phyloP scores from a whole-genome alignment of 2,113 vertebrate genomes.

The Potamarius usumacintae region DNA sequence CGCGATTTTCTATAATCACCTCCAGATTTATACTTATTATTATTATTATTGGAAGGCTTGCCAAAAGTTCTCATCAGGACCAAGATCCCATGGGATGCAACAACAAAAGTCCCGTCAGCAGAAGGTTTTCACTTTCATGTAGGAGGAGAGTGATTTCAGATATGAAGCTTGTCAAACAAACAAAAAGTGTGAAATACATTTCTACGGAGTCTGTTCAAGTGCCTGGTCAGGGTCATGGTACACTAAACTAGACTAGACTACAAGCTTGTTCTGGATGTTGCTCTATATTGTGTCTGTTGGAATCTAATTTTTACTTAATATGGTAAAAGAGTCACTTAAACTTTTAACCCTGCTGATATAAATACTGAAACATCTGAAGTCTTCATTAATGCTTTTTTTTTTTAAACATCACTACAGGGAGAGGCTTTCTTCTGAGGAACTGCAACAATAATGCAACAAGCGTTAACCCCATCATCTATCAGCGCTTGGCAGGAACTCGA shows the following conservation, averaged over 20 bases:
- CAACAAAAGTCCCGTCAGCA: neutral
- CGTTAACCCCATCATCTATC: slow-evolving; percentile 36
- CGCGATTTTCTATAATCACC: no score
- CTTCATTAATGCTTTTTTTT: neutral
- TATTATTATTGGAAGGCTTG: no score
- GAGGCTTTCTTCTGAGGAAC: slow-evolving; percentile 13
- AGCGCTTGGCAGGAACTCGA: slow-evolving; percentile 57
- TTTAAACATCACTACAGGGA: neutral
- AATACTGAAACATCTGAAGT: neutral
- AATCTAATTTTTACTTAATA: neutral
- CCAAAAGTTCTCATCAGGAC: neutral
- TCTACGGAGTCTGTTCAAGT: no score
- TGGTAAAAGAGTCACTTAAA: neutral
- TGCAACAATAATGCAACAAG: slow-evolving; percentile 5
- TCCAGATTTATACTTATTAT: no score
- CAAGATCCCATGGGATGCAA: neutral
- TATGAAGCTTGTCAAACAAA: neutral
- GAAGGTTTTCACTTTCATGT: neutral
- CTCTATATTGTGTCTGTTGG: neutral
- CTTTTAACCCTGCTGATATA: neutral
- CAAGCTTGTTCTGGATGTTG: neutral
- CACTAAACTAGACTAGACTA: no score
- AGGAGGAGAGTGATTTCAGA: neutral
- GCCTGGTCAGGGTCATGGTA: no score
- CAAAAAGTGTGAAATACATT: no score